A percentile compares a stretch with the other conserved stretches of the same genome.
phyloP scores from a whole-genome alignment of 2,113 vertebrate species.

The Upupa epops region DNA sequence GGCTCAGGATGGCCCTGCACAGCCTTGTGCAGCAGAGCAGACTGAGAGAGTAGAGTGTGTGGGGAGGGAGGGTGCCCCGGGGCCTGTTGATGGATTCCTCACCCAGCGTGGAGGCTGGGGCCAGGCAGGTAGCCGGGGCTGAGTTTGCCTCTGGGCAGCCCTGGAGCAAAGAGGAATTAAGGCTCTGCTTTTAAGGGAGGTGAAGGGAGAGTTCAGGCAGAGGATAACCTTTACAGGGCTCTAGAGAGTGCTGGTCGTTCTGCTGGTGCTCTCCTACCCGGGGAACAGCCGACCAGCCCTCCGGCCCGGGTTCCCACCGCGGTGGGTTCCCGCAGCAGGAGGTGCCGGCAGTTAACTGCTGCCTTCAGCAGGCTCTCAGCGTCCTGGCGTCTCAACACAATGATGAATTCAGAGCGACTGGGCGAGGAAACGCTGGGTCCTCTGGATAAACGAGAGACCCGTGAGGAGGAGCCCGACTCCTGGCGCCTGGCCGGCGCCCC shows the following conservation, averaged over 20 bases:
- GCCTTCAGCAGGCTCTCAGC: slow-evolving; percentile 31
- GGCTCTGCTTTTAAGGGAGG: not conserved
- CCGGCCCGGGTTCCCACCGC: not conserved
- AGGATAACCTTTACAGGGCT: not conserved
- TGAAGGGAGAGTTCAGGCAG: not conserved
- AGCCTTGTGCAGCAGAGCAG: accelerated
- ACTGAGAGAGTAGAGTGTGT: accelerated
- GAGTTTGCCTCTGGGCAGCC: not conserved
- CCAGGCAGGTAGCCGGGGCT: accelerated
- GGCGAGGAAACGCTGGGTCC: not conserved
- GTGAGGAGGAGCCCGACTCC: not conserved
- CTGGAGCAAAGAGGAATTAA: not conserved
- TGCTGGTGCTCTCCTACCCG: not conserved
- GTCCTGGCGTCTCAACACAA: slow-evolving; percentile 8
- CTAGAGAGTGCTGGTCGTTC: too few relatives aligned
- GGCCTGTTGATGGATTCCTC: accelerated
- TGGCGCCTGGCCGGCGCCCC: accelerated
- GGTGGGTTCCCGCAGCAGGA: too few relatives aligned
- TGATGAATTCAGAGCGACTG: slow-evolving; percentile 10
- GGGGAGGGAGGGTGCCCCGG: not conserved
- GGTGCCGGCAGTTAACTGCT: slow-evolving; percentile 22
- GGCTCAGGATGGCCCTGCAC: not conserved
- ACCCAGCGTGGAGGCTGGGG: not conserved
- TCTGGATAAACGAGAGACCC: not conserved
- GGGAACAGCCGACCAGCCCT: not conserved